Base-by-base conservation (phyloP, 2,113 vertebrate species). In the Chlamydotis undulata region DNA sequence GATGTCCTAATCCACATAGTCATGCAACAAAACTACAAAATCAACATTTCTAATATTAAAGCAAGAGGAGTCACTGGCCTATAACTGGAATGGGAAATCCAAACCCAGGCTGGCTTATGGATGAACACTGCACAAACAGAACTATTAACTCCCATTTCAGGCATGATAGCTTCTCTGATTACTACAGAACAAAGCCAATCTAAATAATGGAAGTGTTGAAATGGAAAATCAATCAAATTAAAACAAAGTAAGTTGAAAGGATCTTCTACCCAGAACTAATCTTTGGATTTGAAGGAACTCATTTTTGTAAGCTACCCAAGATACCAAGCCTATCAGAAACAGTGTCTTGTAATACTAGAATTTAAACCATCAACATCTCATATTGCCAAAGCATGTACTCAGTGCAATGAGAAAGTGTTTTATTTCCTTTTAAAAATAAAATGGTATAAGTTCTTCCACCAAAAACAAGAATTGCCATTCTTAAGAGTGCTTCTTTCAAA, bases 141-240 rank as follows among this genome's bases (percentile, higher is more conserved):
- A 89, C 68, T 83, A 78, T 63, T 90, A 78, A 78, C 53, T 91
- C 90, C 73, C 63, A 83, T 31, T 94, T 92, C 87, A 89, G 57
- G 78, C 85, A 24, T 47, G 85, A 82, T 19, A 83, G 64, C 45
- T 78, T 90, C 15, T 26, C 70, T 25, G 50, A 70, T 80, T 71
- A 55, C 50, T 59, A 77, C 41, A 87, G 49, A 71, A 94, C 1
- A 1, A 69, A 89, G 83, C 93, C 74, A 94, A 37, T 29, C 53
- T 74, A 91, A 95, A 95, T 87, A 97, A 81, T 45, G 45, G 78
- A 87, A 83, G 70, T 14, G 15, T 4, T 95, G 93, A 95, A 95
- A 79, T 60, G 41, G 75, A 92, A 91, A 97, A 82, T 12, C 5
- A 76, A 60, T 52, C 35, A 78, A 92, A 84, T 82, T 68, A 92